Evolutionary conservation across 2,888 invertebrate species (phyloP).

Genomic region (Drosophila meridiana): DNA sequence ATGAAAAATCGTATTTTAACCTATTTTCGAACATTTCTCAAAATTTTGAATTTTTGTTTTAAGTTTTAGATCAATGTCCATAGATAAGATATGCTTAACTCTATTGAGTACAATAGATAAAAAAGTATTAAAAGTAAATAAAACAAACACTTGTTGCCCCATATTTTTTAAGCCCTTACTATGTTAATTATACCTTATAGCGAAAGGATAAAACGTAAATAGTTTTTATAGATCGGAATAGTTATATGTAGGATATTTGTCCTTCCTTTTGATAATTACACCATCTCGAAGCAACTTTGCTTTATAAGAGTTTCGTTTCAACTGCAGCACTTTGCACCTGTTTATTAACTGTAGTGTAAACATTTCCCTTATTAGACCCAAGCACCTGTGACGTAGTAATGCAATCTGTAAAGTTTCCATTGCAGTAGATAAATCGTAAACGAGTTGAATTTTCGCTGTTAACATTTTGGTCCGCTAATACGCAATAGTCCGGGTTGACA

Average conservation of each 20-base stretch:
- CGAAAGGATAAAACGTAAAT: background rate
- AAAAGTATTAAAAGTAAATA: background rate
- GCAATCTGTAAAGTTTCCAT: constrained; percentile 59
- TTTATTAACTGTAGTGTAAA: constrained; percentile 2
- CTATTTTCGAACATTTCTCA: background rate
- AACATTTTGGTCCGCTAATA: constrained; percentile 39
- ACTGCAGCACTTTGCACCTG: background rate
- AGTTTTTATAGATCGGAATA: background rate
- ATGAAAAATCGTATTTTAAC: constrained; percentile 9
- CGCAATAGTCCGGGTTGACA: constrained; percentile 39
- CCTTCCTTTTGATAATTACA: background rate
- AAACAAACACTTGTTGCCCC: background rate
- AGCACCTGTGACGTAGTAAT: constrained; percentile 26
- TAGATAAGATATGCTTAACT: background rate
- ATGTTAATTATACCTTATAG: background rate
- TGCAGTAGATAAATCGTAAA: constrained; percentile 29
- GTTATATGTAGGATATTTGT: background rate
- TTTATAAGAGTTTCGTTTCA: background rate
- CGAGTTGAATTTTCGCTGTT: constrained; percentile 22
- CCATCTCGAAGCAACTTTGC: background rate
- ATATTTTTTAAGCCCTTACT: background rate
- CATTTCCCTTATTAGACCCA: background rate
- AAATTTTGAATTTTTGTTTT: constrained; percentile 8
- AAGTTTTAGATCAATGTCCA: background rate
- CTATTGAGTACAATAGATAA: background rate